phyloP scores from a whole-genome alignment of 2,113 vertebrate genomes.

The Anguilla japonica region DNA sequence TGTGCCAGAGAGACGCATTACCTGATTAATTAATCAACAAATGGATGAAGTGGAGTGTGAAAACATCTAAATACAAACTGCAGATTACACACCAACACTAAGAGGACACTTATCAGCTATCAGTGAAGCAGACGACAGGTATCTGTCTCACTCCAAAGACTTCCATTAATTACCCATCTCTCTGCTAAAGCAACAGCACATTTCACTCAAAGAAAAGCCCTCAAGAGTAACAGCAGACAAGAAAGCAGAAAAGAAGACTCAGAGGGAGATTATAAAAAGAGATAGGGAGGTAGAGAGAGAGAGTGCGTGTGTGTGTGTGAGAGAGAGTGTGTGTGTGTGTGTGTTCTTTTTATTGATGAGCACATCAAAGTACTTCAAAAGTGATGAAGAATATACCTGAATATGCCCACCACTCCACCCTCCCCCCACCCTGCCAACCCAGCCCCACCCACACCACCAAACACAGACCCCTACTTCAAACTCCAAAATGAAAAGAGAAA shows the following conservation, averaged over 20 bases:
- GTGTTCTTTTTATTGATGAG: too few relatives aligned
- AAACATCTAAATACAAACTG: slow-evolving; percentile 25
- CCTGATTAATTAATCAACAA: slow-evolving; percentile 66
- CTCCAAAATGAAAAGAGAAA: too few relatives aligned
- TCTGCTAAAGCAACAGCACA: neutral
- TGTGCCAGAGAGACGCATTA: slow-evolving; percentile 53
- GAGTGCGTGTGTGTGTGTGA: too few relatives aligned
- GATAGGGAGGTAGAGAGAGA: too few relatives aligned
- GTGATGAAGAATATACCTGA: too few relatives aligned
- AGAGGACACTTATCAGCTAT: slow-evolving; percentile 49
- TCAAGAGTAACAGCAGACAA: neutral
- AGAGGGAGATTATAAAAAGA: neutral
- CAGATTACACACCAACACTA: neutral
- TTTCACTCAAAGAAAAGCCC: neutral
- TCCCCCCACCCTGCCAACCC: too few relatives aligned
- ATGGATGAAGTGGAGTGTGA: slow-evolving; percentile 57
- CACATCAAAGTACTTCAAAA: too few relatives aligned
- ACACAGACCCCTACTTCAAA: too few relatives aligned
- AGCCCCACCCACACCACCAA: too few relatives aligned
- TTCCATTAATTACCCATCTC: slow-evolving; percentile 52
- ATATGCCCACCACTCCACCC: too few relatives aligned
- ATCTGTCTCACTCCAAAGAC: slow-evolving; percentile 48
- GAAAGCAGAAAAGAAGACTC: neutral
- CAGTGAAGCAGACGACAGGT: slow-evolving; percentile 44
- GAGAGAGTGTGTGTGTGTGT: too few relatives aligned